A percentile compares a stretch with the other conserved stretches of the same genome.
Conservation (phyloP, 2,888 invertebrate genomes). For the Sphaeridia pumilis region DNA sequence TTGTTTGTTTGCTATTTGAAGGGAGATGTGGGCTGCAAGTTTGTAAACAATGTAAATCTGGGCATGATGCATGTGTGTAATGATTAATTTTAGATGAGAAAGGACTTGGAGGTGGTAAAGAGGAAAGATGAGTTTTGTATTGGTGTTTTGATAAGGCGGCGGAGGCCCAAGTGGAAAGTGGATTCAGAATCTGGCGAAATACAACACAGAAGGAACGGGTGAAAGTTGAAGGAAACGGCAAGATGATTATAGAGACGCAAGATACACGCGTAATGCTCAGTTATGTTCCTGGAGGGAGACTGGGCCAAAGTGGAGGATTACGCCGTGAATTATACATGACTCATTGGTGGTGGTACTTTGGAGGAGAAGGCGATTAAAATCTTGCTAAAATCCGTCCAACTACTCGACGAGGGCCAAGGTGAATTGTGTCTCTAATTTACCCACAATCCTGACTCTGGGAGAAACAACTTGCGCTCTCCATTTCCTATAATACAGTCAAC, state of each 20-base stretch:
- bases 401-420: too few species aligned
- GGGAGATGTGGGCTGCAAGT: neutral
- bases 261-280: neutral
- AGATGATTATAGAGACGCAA: neutral
- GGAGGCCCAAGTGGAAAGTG: neutral
- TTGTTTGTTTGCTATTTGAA: too few species aligned
- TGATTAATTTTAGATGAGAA: conserved; percentile 3
- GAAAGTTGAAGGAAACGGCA: neutral
- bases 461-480: too few species aligned
- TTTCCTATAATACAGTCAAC: too few species aligned
- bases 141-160: neutral
- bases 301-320: neutral
- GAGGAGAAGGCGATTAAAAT: neutral
- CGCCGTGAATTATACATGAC: conserved; percentile 1
- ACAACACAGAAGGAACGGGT: neutral
- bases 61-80: neutral
- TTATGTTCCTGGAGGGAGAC: neutral
- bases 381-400: conserved; percentile 1
- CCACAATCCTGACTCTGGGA: too few species aligned
- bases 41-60: neutral
- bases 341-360: neutral
- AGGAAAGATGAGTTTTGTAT: neutral
- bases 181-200: neutral
- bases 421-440: too few species aligned
- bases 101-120: neutral